Base-by-base conservation (phyloP, 2,888 invertebrate genomes). In the Polydrusus tereticollis region DNA sequence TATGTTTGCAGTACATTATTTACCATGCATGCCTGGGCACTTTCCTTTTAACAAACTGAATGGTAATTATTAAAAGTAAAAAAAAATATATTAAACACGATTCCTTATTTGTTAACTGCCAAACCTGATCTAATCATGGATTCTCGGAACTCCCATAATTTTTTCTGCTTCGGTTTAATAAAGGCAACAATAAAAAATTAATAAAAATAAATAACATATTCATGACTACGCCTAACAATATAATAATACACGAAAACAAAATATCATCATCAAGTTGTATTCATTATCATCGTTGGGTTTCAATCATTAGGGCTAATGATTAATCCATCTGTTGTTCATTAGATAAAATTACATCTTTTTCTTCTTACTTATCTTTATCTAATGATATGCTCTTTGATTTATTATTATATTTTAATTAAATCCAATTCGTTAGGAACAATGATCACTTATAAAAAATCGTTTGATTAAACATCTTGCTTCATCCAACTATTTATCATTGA, bases 301-400 rank as follows among this genome's bases (percentile, higher is more conserved):
- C 71, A 38, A 66, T 71, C 71, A 71, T 66, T 66, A 71, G 45
- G 20, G 50, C 50, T 71, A 71, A 71, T 71, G 71, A 71, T 60
- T 59, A 66, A 71, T 71, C 59, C 71, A 71, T 71, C 66, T 71
- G 71, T 62, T 66, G 65, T 66, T 65, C 71, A 60, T 71, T 71
- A 71, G 65, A 59, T 26, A 60, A 66, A 71, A 71, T 71, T 71
- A 71, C 47, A 71, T 71, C 52, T 52, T 66, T 71, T 33, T 60
- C 45, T 33, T 65, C 26, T 36, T 20, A 43, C 16, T 36, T 38
- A 45, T 41, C 50, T 45, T 21, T 55, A 26, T 43, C 33, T 62
- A 69, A 69, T 69, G 69, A 62, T n/a, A n/a, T 45, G 55, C 7
- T 36, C 52, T 68, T 59, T 45, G 68, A 59, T 59, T 68, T 60